phyloP scores from a whole-genome alignment of 2,888 invertebrate species.

The Geotrupes spiniger region DNA sequence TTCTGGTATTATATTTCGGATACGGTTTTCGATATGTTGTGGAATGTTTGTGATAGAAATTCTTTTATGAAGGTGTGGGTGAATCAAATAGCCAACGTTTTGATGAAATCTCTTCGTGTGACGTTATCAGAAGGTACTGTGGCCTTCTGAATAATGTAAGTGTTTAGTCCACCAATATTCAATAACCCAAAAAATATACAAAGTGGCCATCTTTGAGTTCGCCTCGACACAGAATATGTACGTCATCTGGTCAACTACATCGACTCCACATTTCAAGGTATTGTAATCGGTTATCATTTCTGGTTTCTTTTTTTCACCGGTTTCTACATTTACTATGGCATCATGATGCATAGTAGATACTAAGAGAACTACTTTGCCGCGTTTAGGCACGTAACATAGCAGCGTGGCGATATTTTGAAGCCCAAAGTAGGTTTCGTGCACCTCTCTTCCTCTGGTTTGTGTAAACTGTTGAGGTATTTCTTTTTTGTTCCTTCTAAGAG shows the following conservation, averaged over 20 bases:
- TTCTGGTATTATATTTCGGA: too few relatives aligned
- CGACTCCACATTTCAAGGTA: background rate
- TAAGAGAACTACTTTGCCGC: background rate
- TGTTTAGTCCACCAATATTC: background rate
- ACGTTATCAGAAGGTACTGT: background rate
- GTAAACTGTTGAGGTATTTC: background rate
- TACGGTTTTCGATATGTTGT: too few relatives aligned
- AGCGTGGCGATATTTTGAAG: background rate
- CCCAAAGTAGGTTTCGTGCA: background rate
- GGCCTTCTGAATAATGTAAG: background rate
- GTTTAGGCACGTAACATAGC: background rate
- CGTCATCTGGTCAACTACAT: background rate
- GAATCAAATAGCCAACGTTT: background rate
- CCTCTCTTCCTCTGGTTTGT: background rate
- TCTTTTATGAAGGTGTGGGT: too few relatives aligned
- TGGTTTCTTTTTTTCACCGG: background rate
- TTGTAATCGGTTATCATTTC: constrained; percentile 1
- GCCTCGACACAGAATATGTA: background rate
- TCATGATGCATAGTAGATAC: background rate
- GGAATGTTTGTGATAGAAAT: too few relatives aligned
- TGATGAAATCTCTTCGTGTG: background rate
- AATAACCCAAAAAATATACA: background rate
- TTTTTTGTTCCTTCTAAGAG: background rate
- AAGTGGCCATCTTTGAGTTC: background rate
- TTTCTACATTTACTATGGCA: background rate